Conservation (phyloP, 2,888 invertebrate genomes). For the Blastobasis adustella region DNA sequence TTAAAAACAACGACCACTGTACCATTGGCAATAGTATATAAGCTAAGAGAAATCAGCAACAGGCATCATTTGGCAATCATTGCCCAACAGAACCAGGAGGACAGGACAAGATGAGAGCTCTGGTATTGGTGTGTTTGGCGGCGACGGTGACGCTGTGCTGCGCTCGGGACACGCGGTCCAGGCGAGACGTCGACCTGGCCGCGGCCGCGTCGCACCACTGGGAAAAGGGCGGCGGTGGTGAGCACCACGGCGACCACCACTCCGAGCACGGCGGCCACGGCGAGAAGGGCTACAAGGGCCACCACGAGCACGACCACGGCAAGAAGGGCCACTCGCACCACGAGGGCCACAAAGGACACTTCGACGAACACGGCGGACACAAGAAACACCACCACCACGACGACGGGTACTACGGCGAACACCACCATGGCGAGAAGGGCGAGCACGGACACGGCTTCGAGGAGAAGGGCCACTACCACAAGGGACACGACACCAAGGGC, state of each 20-base stretch:
- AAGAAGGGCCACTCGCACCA: slow-evolving; percentile 83
- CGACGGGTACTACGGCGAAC: slow-evolving; percentile 78
- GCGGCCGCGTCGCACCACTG: slow-evolving; percentile 65
- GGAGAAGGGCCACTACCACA: slow-evolving; percentile 81
- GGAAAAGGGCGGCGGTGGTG: slow-evolving; percentile 76
- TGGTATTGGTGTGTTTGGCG: slow-evolving; percentile 48
- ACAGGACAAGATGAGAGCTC: slow-evolving; percentile 47
- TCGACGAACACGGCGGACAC: slow-evolving; percentile 76
- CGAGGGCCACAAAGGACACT: slow-evolving; percentile 76
- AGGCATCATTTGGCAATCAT: slow-evolving; percentile 67
- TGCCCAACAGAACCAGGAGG: slow-evolving; percentile 46
- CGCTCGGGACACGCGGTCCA: slow-evolving; percentile 64
- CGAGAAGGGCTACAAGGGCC: slow-evolving; percentile 81
- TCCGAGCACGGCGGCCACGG: slow-evolving; percentile 78
- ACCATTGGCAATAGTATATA: slow-evolving; percentile 70
- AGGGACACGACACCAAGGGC: slow-evolving; percentile 89
- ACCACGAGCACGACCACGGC: slow-evolving; percentile 79
- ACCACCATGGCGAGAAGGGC: slow-evolving; percentile 78
- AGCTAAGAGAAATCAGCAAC: slow-evolving; percentile 54
- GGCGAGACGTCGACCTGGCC: slow-evolving; percentile 63
- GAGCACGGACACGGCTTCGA: slow-evolving; percentile 74
- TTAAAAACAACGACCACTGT: slow-evolving; percentile 43
- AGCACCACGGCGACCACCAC: slow-evolving; percentile 77
- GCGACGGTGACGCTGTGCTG: slow-evolving; percentile 54
- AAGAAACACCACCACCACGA: slow-evolving; percentile 79